phyloP scores from a whole-genome alignment of 2,888 invertebrate genomes.

The Priocnemis perturbator region DNA sequence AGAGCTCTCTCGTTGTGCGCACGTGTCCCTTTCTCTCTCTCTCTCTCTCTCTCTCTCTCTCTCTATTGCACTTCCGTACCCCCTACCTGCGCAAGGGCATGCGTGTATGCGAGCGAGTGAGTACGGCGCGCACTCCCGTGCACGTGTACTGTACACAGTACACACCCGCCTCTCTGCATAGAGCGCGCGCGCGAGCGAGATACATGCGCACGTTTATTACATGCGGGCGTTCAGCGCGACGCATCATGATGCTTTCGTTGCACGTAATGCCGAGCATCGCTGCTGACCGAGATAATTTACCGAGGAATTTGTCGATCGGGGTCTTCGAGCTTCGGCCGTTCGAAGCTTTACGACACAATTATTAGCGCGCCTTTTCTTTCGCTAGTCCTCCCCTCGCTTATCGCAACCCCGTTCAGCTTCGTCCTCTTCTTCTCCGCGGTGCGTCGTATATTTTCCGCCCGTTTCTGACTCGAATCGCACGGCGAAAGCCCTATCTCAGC shows the following conservation, averaged over 20 bases:
- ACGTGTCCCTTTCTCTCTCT: background rate
- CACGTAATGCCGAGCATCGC: conserved; percentile 19
- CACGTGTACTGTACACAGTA: no score
- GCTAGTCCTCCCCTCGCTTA: no score
- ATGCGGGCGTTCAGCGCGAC: background rate
- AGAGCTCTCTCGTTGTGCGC: conserved; percentile 1
- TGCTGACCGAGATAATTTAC: conserved; percentile 27
- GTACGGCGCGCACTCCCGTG: background rate
- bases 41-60: background rate
- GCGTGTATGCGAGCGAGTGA: background rate
- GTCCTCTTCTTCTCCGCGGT: no score
- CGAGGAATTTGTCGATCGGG: conserved; percentile 36
- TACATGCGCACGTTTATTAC: conserved; percentile 10
- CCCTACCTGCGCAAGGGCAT: background rate
- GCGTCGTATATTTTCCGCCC: no score
- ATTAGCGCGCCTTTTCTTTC: no score
- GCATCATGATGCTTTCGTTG: conserved; percentile 18
- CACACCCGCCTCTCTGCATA: conserved; percentile 1
- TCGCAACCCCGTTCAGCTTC: no score
- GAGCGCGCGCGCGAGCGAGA: conserved; percentile 9
- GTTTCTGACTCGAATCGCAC: no score
- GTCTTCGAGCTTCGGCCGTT: conserved; percentile 3
- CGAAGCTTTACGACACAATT: no score
- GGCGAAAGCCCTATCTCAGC: no score
- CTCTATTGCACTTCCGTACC: background rate